phyloP scores from a whole-genome alignment of 2,888 invertebrate genomes.

The Parasteatoda lunata region DNA sequence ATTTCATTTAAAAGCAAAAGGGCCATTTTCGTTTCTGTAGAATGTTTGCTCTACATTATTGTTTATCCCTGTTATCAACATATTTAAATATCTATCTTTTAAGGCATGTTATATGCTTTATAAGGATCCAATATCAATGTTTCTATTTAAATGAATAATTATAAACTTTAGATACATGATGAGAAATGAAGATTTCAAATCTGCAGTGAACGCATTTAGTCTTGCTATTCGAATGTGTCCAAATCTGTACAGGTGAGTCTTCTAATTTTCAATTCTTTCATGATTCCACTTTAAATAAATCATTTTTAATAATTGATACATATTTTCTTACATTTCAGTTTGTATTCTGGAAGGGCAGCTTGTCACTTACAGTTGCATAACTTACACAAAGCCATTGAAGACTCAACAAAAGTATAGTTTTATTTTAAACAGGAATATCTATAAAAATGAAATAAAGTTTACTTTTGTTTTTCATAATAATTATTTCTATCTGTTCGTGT shows the following conservation, averaged over 20 bases:
- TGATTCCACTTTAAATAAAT: slow-evolving; percentile 62
- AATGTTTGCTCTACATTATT: no score
- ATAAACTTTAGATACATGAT: slow-evolving; percentile 80
- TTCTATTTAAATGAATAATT: background rate
- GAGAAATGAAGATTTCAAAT: slow-evolving; percentile 83
- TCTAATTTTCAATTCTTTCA: slow-evolving; percentile 35
- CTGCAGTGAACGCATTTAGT: slow-evolving; percentile 87
- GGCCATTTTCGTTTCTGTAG: no score
- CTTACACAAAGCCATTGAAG: slow-evolving; percentile 81
- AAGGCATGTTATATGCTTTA: no score
- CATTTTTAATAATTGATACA: background rate
- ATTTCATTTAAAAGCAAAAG: no score
- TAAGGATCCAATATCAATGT: no score
- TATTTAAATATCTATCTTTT: no score
- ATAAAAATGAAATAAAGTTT: no score
- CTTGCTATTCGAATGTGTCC: slow-evolving; percentile 85
- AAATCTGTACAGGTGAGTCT: slow-evolving; percentile 71
- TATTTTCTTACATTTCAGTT: slow-evolving; percentile 65
- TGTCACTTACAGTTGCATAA: slow-evolving; percentile 87
- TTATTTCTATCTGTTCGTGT: no score
- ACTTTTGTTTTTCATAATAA: no score
- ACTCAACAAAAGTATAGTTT: slow-evolving; percentile 77
- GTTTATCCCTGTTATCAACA: no score
- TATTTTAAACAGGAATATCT: background rate
- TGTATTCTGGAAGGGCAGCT: slow-evolving; percentile 85